Percentiles rank a stretch among this genome's conserved stretches.
These are phyloP conservation scores for Nesoenas mayeri DNA, from an alignment of 2,113 vertebrate species.

Conservation along the genomic window DNA sequence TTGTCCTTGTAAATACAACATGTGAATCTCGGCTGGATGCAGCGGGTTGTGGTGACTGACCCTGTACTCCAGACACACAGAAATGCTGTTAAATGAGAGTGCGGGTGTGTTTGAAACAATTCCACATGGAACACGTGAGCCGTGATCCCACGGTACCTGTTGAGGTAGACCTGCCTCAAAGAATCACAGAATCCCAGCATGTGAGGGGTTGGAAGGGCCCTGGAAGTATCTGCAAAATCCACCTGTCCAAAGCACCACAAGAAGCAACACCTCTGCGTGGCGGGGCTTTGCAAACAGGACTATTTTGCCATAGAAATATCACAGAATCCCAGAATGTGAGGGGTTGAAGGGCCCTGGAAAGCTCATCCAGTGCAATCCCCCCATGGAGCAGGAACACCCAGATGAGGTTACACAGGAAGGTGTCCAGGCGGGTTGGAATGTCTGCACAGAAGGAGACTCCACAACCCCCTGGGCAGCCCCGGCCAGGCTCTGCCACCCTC, in stretches of 20 bases:
- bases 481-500: too few relatives aligned
- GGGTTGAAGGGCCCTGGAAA: too few relatives aligned
- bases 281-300: not conserved
- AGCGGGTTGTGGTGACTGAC: not conserved
- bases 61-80: not conserved
- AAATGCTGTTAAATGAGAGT: not conserved
- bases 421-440: too few relatives aligned
- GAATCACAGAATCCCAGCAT: not conserved
- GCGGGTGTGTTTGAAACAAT: not conserved
- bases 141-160: not conserved
- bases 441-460: too few relatives aligned
- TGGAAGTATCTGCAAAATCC: not conserved
- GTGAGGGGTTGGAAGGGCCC: too few relatives aligned
- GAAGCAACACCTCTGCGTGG: fast-evolving
- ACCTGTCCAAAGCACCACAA: not conserved
- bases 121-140: not conserved
- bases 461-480: too few relatives aligned
- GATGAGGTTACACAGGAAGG: too few relatives aligned
- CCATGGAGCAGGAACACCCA: too few relatives aligned
- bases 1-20: not conserved
- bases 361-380: too few relatives aligned
- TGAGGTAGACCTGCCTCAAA: not conserved
- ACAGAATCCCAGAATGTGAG: too few relatives aligned
- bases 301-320: not conserved
- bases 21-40: not conserved